Evolutionary conservation across 2,888 invertebrate genomes (phyloP).

Genomic region (Tipula unca): DNA sequence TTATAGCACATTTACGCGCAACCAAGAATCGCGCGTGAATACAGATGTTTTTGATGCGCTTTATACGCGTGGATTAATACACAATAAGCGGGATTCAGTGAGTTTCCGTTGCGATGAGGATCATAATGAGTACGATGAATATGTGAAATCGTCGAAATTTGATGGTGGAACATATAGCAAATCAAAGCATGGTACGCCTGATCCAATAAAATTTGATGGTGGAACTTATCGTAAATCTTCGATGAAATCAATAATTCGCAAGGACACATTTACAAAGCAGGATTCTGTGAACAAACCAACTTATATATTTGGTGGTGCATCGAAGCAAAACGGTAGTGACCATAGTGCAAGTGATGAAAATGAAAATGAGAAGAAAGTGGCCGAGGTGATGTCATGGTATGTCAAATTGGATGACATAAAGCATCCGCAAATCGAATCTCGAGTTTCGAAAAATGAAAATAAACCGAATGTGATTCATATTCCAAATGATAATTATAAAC

Average conservation of each 20-base stretch:
- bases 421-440: neutral
- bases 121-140: neutral
- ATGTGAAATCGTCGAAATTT: slow-evolving; percentile 23
- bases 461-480: neutral
- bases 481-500: neutral
- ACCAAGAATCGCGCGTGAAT: neutral
- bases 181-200: neutral
- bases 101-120: neutral
- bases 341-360: neutral
- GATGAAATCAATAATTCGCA: neutral
- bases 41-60: neutral
- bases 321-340: neutral
- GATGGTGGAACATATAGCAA: slow-evolving; percentile 38
- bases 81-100: neutral
- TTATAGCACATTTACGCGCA: neutral
- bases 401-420: neutral
- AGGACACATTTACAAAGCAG: slow-evolving; percentile 15
- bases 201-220: neutral
- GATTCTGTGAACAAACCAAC: neutral
- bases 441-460: neutral
- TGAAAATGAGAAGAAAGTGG: neutral
- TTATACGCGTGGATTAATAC: neutral
- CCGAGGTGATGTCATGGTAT: neutral
- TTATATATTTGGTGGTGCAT: slow-evolving; percentile 10
- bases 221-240: neutral